Evolutionary conservation across 2,113 vertebrate species (phyloP), one percentile per base, ranked within the genome.

Genomic region (Ammodytes dubius): DNA sequence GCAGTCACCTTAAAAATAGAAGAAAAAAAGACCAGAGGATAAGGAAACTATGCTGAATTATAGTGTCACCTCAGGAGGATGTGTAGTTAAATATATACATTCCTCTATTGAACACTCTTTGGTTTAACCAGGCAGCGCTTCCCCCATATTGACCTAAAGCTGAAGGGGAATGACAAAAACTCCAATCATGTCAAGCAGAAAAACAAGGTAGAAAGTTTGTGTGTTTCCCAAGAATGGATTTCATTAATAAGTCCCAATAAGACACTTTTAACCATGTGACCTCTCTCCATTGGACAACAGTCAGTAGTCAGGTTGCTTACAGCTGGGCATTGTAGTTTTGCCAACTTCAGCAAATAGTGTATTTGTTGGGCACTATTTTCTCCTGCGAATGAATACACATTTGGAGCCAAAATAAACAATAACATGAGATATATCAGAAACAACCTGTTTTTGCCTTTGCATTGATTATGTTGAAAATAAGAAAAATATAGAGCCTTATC

Each of bases 1-100:
- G 60, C 70, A 72, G 64, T 76, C 63, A 54, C 67, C 58, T 89
- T 68, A 71, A 4, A 35, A 49, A 79, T 65, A 78, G 54, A 74
- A 12, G 43, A 71, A 4, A 35, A 49, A 79, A 68, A 78, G 54
- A 74, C 15, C 49, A 53, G 74, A 76, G 66, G 46, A 68, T 3
- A 5, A 52, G 42, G 46, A 65, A 19, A 65, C 7, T 9, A n/a
- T 74, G 56, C 19, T 64, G 46, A 73, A 58, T 74, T 10, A 79
- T 63, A 63, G 37, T 27, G 47, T 10, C 61, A 61, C 13, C 74
- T 60, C 65, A n/a, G 35, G 45, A 65, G 54, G 27, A 70, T 35
- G 6, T 46, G 40, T 84, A 54, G 64, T 70, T 68, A 82, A 88
- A 70, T 78, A 73, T 82, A 50, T 58, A 49, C 27, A 56, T 14